These are phyloP conservation scores for Dryobota labecula DNA, from an alignment of 2,888 invertebrate genomes.

Conservation along the genomic window DNA sequence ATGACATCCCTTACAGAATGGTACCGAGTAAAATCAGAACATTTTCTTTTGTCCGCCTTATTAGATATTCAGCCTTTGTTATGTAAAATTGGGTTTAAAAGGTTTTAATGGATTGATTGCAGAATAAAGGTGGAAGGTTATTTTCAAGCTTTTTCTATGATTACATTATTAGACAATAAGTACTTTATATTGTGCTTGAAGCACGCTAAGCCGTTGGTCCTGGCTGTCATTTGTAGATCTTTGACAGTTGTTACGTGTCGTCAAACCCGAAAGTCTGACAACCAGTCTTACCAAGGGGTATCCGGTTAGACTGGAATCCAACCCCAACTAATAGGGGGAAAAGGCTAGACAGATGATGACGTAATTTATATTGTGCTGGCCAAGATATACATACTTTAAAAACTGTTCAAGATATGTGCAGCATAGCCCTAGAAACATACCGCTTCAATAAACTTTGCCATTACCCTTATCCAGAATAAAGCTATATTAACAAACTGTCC, in stretches of 20 bases:
- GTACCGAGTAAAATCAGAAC: conserved; percentile 40
- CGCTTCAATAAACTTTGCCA: too few relatives aligned
- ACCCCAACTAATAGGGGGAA: too few relatives aligned
- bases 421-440: background rate
- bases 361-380: too few relatives aligned
- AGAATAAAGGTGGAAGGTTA: conserved; percentile 6
- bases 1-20: conserved; percentile 38
- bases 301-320: too few relatives aligned
- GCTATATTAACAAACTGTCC: background rate
- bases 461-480: background rate
- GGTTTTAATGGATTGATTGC: conserved; percentile 46
- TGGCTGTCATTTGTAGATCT: too few relatives aligned
- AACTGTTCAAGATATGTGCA: background rate
- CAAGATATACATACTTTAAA: background rate
- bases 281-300: too few relatives aligned
- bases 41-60: conserved; percentile 56
- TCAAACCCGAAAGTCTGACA: too few relatives aligned
- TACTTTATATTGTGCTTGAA: too few relatives aligned
- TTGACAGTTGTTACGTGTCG: too few relatives aligned
- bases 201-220: too few relatives aligned
- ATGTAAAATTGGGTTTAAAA: conserved; percentile 19
- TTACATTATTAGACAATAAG: background rate
- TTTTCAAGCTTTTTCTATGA: background rate
- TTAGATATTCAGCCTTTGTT: conserved; percentile 49
- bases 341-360: too few relatives aligned